Evolutionary conservation across 2,888 invertebrate genomes (phyloP).

Genomic region (Octodonta nipae): DNA sequence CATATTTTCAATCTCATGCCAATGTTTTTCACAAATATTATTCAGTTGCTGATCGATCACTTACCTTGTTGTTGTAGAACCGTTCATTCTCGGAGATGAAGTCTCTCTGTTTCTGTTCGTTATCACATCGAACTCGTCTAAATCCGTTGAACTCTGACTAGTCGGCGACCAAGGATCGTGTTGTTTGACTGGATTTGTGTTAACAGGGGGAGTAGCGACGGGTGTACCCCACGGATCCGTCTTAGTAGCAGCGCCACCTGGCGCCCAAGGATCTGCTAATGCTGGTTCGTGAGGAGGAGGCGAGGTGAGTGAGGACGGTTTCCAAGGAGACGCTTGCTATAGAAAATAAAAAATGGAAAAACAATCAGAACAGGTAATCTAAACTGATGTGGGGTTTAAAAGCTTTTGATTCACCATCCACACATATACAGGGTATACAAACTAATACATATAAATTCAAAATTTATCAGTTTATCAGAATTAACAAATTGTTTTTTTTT

Average conservation of each 20-base stretch:
- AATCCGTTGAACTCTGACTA: constrained; percentile 45
- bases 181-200: constrained; percentile 18
- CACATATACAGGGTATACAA: too few species aligned
- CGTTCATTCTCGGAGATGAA: constrained; percentile 8
- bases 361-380: too few species aligned
- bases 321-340: constrained; percentile 49
- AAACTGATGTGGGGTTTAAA: too few species aligned
- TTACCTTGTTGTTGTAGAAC: too few species aligned
- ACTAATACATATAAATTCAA: too few species aligned
- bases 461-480: too few species aligned
- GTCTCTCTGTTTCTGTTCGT: constrained; percentile 48
- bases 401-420: too few species aligned
- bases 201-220: constrained; percentile 3
- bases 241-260: constrained; percentile 10
- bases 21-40: too few species aligned
- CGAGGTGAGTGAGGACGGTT: constrained; percentile 35
- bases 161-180: constrained; percentile 42
- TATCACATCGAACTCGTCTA: constrained; percentile 79
- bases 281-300: constrained; percentile 12
- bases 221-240: constrained; percentile 41
- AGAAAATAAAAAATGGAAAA: background rate
- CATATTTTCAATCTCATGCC: too few species aligned
- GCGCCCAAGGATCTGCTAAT: constrained; percentile 45
- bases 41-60: too few species aligned
- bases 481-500: too few species aligned